Evolutionary conservation across 1,140 invertebrate genomes (phyloP).

Genomic region (Bombus turneri): DNA sequence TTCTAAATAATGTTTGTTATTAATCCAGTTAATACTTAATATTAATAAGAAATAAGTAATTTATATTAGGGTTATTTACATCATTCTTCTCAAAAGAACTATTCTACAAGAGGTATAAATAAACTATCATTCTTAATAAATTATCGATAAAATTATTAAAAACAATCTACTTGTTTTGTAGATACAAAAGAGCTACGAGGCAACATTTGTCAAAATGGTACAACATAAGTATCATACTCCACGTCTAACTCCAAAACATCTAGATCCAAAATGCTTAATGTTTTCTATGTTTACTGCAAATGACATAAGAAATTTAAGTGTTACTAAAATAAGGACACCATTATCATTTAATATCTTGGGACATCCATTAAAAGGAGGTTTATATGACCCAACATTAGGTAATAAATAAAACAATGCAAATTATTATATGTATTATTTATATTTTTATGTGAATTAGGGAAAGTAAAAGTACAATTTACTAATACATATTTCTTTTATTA

Average conservation of each 20-base stretch:
- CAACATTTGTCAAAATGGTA: conserved; percentile 22
- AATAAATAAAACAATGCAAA: conserved; percentile 45
- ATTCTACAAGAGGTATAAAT: not conserved
- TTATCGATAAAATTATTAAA: not conserved
- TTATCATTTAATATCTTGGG: conserved; percentile 93
- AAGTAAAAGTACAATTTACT: not conserved
- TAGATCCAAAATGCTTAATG: conserved; percentile 83
- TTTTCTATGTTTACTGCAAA: conserved; percentile 90
- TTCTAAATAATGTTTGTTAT: not conserved
- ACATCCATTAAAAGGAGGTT: conserved; percentile 90
- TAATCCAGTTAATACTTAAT: not conserved
- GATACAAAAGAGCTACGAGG: not conserved
- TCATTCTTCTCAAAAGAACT: not conserved
- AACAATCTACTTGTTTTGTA: conserved; percentile 2
- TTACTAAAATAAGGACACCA: conserved; percentile 92
- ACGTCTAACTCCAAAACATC: conserved; percentile 69
- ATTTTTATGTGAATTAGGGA: conserved; percentile 12
- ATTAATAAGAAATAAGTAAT: not conserved
- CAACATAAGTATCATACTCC: conserved; percentile 15
- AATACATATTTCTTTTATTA: not conserved
- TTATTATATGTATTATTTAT: conserved; percentile 8
- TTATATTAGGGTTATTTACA: not conserved
- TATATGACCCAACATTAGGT: conserved; percentile 93
- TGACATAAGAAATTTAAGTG: conserved; percentile 94
- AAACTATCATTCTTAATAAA: not conserved